Evolutionary conservation across 2,113 vertebrate species (phyloP).

Genomic region (Lepus europaeus): DNA sequence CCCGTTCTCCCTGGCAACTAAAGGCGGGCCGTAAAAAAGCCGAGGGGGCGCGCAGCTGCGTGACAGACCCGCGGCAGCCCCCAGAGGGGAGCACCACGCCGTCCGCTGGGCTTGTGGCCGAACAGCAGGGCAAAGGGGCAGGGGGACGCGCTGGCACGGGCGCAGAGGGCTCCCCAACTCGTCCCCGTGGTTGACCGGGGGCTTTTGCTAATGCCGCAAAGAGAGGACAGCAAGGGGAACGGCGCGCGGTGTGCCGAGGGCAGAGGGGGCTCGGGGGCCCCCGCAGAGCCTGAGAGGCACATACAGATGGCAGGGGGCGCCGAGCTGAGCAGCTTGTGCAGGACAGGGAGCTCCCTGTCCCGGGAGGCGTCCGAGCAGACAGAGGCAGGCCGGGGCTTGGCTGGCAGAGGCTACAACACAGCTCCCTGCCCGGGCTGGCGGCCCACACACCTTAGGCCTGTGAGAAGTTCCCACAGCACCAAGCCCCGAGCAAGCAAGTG

Average conservation of each 20-base stretch:
- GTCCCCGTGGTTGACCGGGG: not conserved
- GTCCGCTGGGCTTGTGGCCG: conserved; percentile 48
- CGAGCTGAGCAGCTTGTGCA: not conserved
- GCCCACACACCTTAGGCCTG: conserved; percentile 44
- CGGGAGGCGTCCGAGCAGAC: conserved; percentile 56
- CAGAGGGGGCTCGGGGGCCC: conserved; percentile 40
- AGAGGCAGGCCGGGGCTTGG: not conserved
- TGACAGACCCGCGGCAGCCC: not conserved
- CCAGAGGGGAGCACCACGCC: not conserved
- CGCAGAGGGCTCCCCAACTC: not conserved
- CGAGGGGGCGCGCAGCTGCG: conserved; percentile 17
- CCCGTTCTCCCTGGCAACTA: conserved; percentile 73
- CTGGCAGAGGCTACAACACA: not conserved
- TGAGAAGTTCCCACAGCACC: not conserved
- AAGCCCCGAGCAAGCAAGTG: not conserved
- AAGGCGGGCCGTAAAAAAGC: conserved; percentile 51
- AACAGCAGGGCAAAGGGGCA: conserved; percentile 44
- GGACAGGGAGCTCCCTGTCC: conserved; percentile 50
- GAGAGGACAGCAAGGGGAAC: not conserved
- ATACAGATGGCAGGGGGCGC: not conserved
- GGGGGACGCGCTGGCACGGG: not conserved
- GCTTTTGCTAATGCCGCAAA: not conserved
- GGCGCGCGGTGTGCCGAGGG: not conserved
- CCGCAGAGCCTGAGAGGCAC: not conserved
- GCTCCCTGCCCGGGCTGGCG: conserved; percentile 37